Conservation (phyloP, 2,797 vertebrate genomes). For the Chaetodon trifasciatus region DNA sequence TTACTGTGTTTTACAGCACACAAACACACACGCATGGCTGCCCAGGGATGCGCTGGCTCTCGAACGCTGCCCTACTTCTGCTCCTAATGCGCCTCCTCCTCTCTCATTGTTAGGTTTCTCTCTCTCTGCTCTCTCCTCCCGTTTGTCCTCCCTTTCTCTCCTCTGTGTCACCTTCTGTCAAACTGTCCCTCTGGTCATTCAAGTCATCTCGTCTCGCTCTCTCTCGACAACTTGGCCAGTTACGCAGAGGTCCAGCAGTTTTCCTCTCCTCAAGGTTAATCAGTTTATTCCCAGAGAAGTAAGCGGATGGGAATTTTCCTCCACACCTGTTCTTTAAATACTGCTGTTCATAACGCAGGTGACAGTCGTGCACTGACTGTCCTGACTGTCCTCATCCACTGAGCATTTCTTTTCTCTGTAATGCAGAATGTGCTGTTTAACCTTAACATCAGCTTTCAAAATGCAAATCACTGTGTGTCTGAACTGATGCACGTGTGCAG, state of each 20-base stretch:
- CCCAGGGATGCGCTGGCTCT: conserved; percentile 47
- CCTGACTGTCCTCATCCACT: neutral
- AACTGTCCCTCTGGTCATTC: neutral
- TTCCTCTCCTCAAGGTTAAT: neutral
- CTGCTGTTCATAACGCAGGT: neutral
- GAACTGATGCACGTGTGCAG: neutral
- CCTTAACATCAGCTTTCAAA: neutral
- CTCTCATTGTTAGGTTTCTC: conserved; percentile 10
- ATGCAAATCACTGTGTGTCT: neutral
- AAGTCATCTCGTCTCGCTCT: neutral
- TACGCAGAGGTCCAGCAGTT: neutral
- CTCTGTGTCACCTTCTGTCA: neutral
- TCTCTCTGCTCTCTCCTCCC: neutral
- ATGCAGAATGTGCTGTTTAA: neutral
- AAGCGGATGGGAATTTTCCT: neutral
- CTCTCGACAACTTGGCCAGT: neutral
- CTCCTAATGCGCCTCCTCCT: conserved; percentile 31
- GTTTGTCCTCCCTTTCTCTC: neutral
- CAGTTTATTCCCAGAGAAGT: neutral
- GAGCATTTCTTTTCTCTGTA: neutral
- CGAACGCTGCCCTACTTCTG: conserved; percentile 51
- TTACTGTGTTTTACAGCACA: conserved; percentile 66
- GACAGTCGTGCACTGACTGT: too few species aligned
- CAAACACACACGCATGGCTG: conserved; percentile 65
- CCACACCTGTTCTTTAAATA: neutral